Base-by-base conservation (phyloP, 64 coral and sea anemone species). In the Dendrophyllia cribrosa region DNA sequence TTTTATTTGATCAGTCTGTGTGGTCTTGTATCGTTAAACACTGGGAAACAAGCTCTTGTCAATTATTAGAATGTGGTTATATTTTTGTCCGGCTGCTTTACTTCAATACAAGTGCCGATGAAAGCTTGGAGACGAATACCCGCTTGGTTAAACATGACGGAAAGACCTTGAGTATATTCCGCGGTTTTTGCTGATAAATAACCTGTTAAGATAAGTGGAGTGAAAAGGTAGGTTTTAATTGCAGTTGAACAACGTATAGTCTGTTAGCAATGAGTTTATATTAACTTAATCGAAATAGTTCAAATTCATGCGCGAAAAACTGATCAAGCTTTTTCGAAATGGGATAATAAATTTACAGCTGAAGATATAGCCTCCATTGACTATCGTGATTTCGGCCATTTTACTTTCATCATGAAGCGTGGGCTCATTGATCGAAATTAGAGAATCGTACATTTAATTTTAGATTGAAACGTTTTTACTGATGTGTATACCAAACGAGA, bases 181-280 rank as follows among this genome's bases (percentile, higher is more conserved):
- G 15, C 46, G 44, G 15, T 17, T 51, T 72, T 72, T 13, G 26
- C 25, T 13, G 24, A 72, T 15, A 9, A 45, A 14, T 3, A 46
- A 10, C 43, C 20, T 19, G n/a, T 58, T 19, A 13, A 58, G 49
- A 53, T 56, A 50, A 24, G 66, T 6, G 1, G 1, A 8, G 3
- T 19, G 15, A 76, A 51, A 76, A 23, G 45, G 45, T 48, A 75
- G 14, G 16, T 5, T 75, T 48, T 75, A 48, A 17, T 75, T 13
- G 45, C 45, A 17, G 22, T 25, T 70, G 21, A 6, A 23, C 24
- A 22, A 70, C n/a, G 7, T 64, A 13, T 44, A 46, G 43, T 74
- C 71, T 74, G 71, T 46, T 48, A 74, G 71, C 71, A 74, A 46
- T 15, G 15, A 74, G 71, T 74, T 74, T 74, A 74, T 43, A 74